Conservation (phyloP, 2,113 vertebrate genomes). For the Mionectes macconnelli region DNA sequence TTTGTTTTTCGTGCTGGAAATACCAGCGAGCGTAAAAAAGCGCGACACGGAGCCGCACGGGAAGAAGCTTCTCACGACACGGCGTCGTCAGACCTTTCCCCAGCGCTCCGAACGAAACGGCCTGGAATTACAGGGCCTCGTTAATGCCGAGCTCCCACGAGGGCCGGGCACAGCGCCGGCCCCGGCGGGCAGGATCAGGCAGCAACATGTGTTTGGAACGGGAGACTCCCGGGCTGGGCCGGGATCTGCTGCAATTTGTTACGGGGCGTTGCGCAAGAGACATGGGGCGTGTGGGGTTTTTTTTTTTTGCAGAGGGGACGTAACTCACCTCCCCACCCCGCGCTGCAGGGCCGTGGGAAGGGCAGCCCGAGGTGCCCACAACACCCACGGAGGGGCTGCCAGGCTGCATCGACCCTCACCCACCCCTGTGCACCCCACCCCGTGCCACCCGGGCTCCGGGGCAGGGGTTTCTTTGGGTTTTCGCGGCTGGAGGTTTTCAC, state of each 20-base stretch:
- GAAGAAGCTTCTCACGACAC: not conserved
- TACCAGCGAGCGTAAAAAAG: rapidly evolving
- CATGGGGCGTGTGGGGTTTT: rapidly evolving
- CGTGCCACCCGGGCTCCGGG: not conserved
- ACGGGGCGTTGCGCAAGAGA: not conserved
- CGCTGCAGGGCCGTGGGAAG: rapidly evolving
- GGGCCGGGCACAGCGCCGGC: not conserved
- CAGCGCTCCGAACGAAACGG: rapidly evolving
- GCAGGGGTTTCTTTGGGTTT: not conserved
- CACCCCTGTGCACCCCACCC: rapidly evolving
- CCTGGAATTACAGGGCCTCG: not conserved
- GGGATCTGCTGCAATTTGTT: not conserved
- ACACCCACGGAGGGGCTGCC: not conserved
- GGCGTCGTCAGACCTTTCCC: not conserved
- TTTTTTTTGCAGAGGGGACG: not conserved
- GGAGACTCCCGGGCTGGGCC: not conserved
- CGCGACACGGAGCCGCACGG: not conserved
- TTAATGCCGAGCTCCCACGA: not conserved
- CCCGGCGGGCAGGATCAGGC: not conserved
- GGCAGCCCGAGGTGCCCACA: rapidly evolving
- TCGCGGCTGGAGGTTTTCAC: not conserved
- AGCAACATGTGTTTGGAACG: not conserved
- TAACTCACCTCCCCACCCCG: rapidly evolving
- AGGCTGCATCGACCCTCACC: rapidly evolving
- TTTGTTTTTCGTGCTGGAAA: not conserved